Evolutionary conservation across 2,888 invertebrate genomes (phyloP).

Genomic region (Yponomeuta evonymella): DNA sequence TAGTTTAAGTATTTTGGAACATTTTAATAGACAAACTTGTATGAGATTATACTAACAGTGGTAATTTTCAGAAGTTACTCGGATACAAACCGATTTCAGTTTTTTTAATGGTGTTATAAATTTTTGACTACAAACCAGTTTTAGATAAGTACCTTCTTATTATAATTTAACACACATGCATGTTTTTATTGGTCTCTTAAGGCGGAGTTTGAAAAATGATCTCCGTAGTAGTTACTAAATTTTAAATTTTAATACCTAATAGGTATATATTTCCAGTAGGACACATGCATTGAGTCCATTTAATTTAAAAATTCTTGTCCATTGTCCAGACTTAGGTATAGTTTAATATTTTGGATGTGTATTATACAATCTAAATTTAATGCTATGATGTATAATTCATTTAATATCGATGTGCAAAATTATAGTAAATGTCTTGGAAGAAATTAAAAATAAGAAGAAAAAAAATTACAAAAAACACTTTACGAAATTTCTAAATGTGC

Average conservation of each 20-base stretch:
- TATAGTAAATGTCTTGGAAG: constrained; percentile 76
- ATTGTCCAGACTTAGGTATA: constrained; percentile 72
- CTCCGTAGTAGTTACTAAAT: no score
- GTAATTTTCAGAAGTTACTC: background rate
- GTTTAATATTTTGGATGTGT: constrained; percentile 75
- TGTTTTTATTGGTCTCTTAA: background rate
- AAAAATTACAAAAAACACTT: constrained; percentile 74
- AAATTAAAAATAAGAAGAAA: constrained; percentile 61
- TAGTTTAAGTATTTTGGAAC: background rate
- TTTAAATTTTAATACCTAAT: no score
- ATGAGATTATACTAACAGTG: background rate
- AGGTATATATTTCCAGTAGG: background rate
- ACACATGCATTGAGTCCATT: constrained; percentile 44
- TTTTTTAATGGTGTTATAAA: background rate
- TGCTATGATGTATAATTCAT: constrained; percentile 74
- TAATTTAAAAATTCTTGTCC: constrained; percentile 63
- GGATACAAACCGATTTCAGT: background rate
- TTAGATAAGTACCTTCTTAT: background rate
- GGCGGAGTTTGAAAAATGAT: background rate
- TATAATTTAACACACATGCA: constrained; percentile 6
- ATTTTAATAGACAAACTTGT: background rate
- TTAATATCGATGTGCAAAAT: constrained; percentile 74
- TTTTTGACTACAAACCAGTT: background rate
- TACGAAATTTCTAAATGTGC: constrained; percentile 77
- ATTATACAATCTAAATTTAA: constrained; percentile 69